Conservation (phyloP, 2,797 vertebrate species). For the Miichthys miiuy region DNA sequence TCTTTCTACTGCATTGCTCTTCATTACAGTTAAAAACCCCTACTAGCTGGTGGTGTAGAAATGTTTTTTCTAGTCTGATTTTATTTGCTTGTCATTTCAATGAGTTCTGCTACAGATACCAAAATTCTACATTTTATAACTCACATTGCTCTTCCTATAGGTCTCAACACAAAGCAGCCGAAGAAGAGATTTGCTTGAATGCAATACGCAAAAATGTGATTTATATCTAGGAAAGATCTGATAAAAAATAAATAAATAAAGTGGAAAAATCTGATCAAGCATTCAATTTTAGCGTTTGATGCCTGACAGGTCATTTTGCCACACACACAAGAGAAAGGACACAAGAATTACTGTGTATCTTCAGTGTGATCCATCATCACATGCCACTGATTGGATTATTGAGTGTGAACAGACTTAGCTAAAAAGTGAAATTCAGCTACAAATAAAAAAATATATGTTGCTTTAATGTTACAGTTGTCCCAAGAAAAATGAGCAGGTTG, state of each 20-base stretch:
- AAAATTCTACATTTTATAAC: conserved; percentile 6
- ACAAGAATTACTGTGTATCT: background rate
- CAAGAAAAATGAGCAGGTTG: background rate
- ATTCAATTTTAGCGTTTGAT: background rate
- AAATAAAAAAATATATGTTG: background rate
- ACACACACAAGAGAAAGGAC: too few species aligned
- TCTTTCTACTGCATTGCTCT: background rate
- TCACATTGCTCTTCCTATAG: background rate
- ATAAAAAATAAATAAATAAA: background rate
- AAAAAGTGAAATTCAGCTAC: background rate
- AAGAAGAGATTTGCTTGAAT: background rate
- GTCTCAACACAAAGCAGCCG: conserved; percentile 3
- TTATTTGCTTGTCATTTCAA: background rate
- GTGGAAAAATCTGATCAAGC: background rate
- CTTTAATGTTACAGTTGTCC: background rate
- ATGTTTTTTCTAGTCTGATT: background rate
- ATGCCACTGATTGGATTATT: background rate
- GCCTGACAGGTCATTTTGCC: background rate
- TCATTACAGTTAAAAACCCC: background rate
- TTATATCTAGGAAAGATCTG: background rate
- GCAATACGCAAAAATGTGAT: background rate
- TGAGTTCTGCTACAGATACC: conserved; percentile 8
- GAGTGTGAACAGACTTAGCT: background rate
- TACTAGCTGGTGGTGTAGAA: too few species aligned
- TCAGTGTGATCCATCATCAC: background rate